Evolutionary conservation across 1,140 invertebrate genomes (phyloP).

Genomic region (Ladona fulva): DNA sequence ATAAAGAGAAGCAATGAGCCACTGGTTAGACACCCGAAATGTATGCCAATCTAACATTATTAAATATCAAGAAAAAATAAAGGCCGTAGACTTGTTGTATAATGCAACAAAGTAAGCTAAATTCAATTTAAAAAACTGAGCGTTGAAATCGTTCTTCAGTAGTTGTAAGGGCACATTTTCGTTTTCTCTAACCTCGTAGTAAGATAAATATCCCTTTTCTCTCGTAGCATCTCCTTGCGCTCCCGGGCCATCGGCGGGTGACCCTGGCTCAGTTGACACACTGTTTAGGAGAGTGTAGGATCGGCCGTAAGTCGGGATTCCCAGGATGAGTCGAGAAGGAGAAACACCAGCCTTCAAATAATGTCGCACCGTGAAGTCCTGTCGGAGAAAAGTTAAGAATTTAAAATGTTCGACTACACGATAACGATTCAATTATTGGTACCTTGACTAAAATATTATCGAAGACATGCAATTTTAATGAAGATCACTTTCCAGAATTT

Average conservation of each 20-base stretch:
- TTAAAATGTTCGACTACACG: neutral
- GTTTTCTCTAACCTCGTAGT: constrained; percentile 65
- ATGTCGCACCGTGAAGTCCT: constrained; percentile 87
- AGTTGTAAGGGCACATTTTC: neutral
- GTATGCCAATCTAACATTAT: no score
- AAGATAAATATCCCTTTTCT: constrained; percentile 87
- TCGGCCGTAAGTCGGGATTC: constrained; percentile 89
- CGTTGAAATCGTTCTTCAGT: no score
- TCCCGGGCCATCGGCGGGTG: constrained; percentile 80
- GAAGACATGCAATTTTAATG: no score
- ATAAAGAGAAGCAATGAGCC: no score
- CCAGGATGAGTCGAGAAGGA: constrained; percentile 75
- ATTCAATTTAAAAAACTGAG: no score
- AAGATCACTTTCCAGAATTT: no score
- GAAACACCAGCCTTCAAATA: constrained; percentile 76
- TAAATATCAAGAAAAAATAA: no score
- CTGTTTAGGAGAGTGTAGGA: constrained; percentile 80
- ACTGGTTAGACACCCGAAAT: no score
- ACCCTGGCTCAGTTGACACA: constrained; percentile 64
- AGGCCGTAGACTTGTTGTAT: no score
- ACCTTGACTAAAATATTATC: no score
- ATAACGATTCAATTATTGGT: neutral
- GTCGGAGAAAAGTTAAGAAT: constrained; percentile 14
- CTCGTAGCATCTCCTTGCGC: constrained; percentile 80
- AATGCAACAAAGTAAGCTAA: no score